Percentiles rank a stretch among this genome's conserved stretches.
phyloP scores from a whole-genome alignment of 2,888 invertebrate genomes.

The Arctia plantaginis region DNA sequence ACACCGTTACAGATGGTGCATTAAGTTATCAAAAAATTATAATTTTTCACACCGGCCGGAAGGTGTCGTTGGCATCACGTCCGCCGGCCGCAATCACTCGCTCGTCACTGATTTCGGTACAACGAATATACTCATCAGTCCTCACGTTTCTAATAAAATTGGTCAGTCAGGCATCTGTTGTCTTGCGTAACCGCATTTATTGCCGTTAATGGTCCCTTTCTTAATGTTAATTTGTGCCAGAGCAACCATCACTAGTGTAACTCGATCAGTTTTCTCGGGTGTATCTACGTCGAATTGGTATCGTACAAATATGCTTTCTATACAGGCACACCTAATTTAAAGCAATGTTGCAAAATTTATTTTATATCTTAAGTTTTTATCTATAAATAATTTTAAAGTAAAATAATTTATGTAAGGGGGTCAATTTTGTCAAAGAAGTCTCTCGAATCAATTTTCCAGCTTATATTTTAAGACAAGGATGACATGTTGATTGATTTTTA shows the following conservation, averaged over 20 bases:
- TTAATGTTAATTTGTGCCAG: constrained; percentile 73
- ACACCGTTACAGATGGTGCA: constrained; percentile 82
- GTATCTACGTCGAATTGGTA: constrained; percentile 39
- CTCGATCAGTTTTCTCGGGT: constrained; percentile 54
- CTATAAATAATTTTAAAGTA: not conserved
- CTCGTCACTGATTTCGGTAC: constrained; percentile 72
- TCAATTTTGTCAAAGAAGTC: not conserved
- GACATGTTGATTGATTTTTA: constrained; percentile 12
- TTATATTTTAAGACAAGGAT: not conserved
- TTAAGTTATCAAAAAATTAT: constrained; percentile 84
- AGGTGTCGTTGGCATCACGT: constrained; percentile 82
- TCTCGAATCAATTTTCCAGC: not conserved
- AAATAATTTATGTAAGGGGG: not conserved
- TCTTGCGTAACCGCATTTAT: constrained; percentile 83
- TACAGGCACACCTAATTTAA: not conserved
- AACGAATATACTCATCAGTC: constrained; percentile 63
- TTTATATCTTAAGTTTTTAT: not conserved
- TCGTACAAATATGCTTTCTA: constrained; percentile 33
- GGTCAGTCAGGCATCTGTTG: constrained; percentile 76
- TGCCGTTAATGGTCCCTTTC: constrained; percentile 78
- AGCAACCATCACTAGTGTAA: constrained; percentile 54
- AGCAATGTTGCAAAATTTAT: not conserved
- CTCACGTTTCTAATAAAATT: constrained; percentile 85
- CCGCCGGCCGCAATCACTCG: constrained; percentile 69
- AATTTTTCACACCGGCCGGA: constrained; percentile 84